phyloP scores from a whole-genome alignment of 2,797 vertebrate species.

The Galaxias olidus region DNA sequence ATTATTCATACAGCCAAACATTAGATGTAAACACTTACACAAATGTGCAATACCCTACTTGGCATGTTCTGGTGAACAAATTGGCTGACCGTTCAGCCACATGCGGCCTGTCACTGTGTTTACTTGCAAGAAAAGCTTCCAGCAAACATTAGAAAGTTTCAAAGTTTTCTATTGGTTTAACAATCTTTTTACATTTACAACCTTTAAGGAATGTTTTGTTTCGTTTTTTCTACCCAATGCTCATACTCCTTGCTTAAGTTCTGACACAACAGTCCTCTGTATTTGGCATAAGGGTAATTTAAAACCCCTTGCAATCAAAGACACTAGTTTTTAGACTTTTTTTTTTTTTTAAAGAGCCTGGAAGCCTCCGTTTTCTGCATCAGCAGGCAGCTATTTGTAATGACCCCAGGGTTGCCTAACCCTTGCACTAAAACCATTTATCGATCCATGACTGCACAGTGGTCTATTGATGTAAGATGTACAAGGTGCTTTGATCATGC shows the following conservation, averaged over 20 bases:
- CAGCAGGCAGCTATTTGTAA: constrained; percentile 2
- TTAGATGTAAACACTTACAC: background rate
- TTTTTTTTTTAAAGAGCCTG: constrained; percentile 3
- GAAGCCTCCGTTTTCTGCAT: constrained; percentile 1
- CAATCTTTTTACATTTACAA: no score
- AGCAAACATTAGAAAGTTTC: no score
- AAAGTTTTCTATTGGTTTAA: no score
- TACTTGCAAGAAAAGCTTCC: no score
- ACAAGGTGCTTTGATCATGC: constrained; percentile 6
- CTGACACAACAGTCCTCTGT: background rate
- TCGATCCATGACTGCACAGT: background rate
- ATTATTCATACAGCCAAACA: background rate
- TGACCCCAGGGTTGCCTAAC: background rate
- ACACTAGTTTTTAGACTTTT: background rate
- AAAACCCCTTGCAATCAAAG: background rate
- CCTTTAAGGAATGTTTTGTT: background rate
- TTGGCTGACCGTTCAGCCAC: background rate
- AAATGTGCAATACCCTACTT: background rate
- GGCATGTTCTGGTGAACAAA: background rate
- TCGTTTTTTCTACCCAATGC: background rate
- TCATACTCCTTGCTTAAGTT: background rate
- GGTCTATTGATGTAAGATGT: background rate
- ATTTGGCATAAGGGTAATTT: background rate
- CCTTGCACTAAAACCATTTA: constrained; percentile 3
- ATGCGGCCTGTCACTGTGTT: no score